Base-by-base conservation (phyloP, 1,140 invertebrate genomes). In the Ips typographus region DNA sequence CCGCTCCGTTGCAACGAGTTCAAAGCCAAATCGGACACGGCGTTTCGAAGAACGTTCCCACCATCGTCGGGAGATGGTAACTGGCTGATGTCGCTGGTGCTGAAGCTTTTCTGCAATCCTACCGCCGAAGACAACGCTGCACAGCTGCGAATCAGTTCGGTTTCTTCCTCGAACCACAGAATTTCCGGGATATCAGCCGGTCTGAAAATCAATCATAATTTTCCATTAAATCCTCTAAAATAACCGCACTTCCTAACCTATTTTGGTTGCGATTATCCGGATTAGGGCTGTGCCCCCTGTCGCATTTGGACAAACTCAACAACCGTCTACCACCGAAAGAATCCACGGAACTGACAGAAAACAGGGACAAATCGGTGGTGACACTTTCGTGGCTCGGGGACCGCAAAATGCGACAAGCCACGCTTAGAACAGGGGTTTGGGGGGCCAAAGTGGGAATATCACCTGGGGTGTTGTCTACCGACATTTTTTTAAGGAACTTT, bases 371-470 rank as follows among this genome's bases (percentile, higher is more conserved):
- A 77, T 93, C 91, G 1, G 91, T 93, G 3, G 90, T 91, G 71
- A 93, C 90, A 22, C 89, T 91, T 80, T 94, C 92, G 78, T 91
- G 91, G 43, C 90, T 92, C 1, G 92, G 91, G 3, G 91, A 92
- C 37, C 91, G 84, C 36, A 91, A 82, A 80, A 92, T 90, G n/a
- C 88, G 81, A 75, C 85, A 82, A 1, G 82, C 81, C 0, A 85
- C 83, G 57, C 82, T 81, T 44, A 85, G 72, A 1, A 82, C 80
- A 3, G 83, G 82, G 7, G 84, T 84, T 69, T 83, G 81, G 47
- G 83, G 80, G 38, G 68, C 55, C 40, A 70, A 42, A 6, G 2
- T 56, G 22, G 60, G 4, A 4, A 40, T 3, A 8, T 8, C 22
- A 2, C 42, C 7, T 1, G 68, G 60, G 7, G 55, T 64, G 55